Conservation (phyloP, 1,140 invertebrate species). For the Drosophila oshimai region DNA sequence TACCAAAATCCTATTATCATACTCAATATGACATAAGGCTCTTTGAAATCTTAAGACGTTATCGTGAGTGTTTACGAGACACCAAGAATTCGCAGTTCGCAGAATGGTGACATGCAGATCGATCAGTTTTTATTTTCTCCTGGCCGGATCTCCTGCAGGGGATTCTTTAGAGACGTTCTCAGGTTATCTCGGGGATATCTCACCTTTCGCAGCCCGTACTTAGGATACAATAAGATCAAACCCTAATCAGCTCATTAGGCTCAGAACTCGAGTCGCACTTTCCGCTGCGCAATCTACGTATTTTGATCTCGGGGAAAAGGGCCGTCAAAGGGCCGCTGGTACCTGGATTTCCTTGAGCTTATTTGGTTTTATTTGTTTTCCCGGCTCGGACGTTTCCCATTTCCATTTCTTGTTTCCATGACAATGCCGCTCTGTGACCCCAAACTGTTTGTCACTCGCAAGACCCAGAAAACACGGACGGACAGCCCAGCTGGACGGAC, state of each 20-base stretch:
- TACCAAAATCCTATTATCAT: neutral
- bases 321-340: slow-evolving; percentile 9
- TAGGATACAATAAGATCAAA: slow-evolving; percentile 26
- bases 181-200: slow-evolving; percentile 6
- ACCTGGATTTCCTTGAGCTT: slow-evolving; percentile 20
- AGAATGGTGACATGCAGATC: slow-evolving; percentile 11
- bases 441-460: slow-evolving; percentile 56
- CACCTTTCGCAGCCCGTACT: slow-evolving; percentile 5
- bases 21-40: neutral
- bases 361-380: slow-evolving; percentile 36
- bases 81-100: slow-evolving; percentile 10
- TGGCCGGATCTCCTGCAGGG: neutral
- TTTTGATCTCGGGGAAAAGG: slow-evolving; percentile 6
- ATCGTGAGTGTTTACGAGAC: neutral
- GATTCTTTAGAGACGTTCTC: neutral
- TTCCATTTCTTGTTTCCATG: slow-evolving; percentile 50
- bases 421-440: slow-evolving; percentile 67
- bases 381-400: slow-evolving; percentile 19
- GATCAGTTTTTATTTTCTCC: slow-evolving; percentile 5
- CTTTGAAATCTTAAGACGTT: neutral
- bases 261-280: slow-evolving; percentile 9
- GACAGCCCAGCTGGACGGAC: neutral
- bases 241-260: slow-evolving; percentile 46
- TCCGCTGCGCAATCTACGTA: slow-evolving; percentile 11
- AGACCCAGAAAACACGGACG: slow-evolving; percentile 16